Percentiles rank a stretch among this genome's conserved stretches.
phyloP scores from a whole-genome alignment of 2,797 vertebrate species.

The Coregonus sp. region DNA sequence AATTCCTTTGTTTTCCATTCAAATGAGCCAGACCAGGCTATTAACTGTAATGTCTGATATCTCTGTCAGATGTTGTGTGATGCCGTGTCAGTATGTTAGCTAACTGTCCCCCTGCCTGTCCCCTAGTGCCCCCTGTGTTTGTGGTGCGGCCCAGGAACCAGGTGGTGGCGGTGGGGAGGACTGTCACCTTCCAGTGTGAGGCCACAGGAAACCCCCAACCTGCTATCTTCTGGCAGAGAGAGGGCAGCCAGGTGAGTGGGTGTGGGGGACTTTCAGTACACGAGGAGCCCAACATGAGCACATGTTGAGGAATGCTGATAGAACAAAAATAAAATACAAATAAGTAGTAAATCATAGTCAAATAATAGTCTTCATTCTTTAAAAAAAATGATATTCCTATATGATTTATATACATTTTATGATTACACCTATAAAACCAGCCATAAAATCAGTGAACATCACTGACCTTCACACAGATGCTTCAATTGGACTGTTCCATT shows the following conservation, averaged over 20 bases:
- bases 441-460: background rate
- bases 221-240: constrained; percentile 97
- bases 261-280: background rate
- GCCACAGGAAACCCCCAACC: constrained; percentile 97
- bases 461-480: background rate
- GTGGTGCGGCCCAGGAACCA: constrained; percentile 95
- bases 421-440: background rate
- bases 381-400: background rate
- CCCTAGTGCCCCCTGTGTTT: constrained; percentile 92
- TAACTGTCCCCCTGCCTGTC: constrained; percentile 37
- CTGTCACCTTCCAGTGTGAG: constrained; percentile 97
- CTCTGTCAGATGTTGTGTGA: constrained; percentile 15
- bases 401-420: background rate
- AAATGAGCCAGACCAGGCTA: constrained; percentile 25
- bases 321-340: background rate
- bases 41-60: constrained; percentile 25
- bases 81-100: constrained; percentile 28
- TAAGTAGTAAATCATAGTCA: background rate
- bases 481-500: too few relatives aligned
- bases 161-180: constrained; percentile 92
- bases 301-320: background rate
- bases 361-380: background rate
- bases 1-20: constrained; percentile 30
- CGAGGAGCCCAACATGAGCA: background rate
- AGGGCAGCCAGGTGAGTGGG: constrained; percentile 91